These are phyloP conservation scores for Herminia tarsipennalis DNA, from an alignment of 2,888 invertebrate species.

Conservation along the genomic window DNA sequence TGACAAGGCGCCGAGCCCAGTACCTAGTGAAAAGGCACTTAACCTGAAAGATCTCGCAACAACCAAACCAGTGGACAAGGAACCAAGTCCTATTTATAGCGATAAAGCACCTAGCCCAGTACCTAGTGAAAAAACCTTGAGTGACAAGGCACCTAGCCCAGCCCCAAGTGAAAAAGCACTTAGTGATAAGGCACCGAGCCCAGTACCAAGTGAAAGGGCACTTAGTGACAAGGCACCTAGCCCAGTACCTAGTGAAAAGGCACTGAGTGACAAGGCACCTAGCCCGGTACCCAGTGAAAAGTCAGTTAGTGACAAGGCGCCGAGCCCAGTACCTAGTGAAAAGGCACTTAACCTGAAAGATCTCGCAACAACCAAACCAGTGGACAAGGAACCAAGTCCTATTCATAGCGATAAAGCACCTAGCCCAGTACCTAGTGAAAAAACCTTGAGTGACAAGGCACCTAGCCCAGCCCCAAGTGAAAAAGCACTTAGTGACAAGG, in stretches of 20 bases:
- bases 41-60: no score
- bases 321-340: conserved; percentile 6
- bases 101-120: conserved; percentile 10
- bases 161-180: neutral
- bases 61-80: conserved; percentile 5
- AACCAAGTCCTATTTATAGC: conserved; percentile 8
- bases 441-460: neutral
- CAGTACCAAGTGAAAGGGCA: neutral
- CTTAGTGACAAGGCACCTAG: conserved; percentile 26
- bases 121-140: neutral
- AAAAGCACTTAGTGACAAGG: neutral
- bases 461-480: neutral
- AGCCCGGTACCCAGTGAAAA: conserved; percentile 12
- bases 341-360: conserved; percentile 5
- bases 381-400: conserved; percentile 7
- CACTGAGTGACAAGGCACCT: neutral
- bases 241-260: conserved; percentile 27
- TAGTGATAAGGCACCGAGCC: conserved; percentile 5
- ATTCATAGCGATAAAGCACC: neutral
- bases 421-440: neutral
- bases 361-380: neutral
- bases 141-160: neutral
- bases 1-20: conserved; percentile 3
- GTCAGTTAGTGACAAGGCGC: neutral
- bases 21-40: conserved; percentile 5